Evolutionary conservation across 1,140 invertebrate genomes (phyloP).

Genomic region (Eumeta japonica): DNA sequence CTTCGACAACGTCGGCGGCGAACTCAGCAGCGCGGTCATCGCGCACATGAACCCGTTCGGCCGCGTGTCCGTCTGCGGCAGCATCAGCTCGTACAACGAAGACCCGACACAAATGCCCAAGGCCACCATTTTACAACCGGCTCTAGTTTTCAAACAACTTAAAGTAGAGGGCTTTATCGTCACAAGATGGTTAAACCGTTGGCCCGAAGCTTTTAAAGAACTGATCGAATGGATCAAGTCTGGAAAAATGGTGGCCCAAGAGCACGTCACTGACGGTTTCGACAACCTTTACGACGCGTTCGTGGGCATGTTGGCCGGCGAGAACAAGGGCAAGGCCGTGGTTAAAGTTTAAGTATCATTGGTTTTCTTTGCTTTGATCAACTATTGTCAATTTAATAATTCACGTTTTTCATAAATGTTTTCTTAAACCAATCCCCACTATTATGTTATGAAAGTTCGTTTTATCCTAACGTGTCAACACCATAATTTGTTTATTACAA

Average conservation of each 20-base stretch:
- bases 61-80: constrained; percentile 62
- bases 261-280: constrained; percentile 60
- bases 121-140: constrained; percentile 51
- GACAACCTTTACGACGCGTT: constrained; percentile 62
- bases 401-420: no score
- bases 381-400: no score
- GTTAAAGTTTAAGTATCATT: constrained; percentile 54
- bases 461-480: no score
- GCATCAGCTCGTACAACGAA: constrained; percentile 58
- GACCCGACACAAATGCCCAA: constrained; percentile 21
- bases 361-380: no score
- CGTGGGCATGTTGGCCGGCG: constrained; percentile 58
- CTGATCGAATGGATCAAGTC: constrained; percentile 52
- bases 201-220: constrained; percentile 46
- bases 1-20: constrained; percentile 63
- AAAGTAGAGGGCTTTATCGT: constrained; percentile 55
- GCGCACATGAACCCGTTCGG: constrained; percentile 62
- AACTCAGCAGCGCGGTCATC: constrained; percentile 60
- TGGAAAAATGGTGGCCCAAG: constrained; percentile 58
- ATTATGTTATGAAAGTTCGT: no score
- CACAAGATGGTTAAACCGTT: constrained; percentile 29
- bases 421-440: no score
- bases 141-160: constrained; percentile 46
- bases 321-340: constrained; percentile 63
- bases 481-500: no score